phyloP scores from a whole-genome alignment of 1,140 invertebrate species.

The Diuraphis noxia region DNA sequence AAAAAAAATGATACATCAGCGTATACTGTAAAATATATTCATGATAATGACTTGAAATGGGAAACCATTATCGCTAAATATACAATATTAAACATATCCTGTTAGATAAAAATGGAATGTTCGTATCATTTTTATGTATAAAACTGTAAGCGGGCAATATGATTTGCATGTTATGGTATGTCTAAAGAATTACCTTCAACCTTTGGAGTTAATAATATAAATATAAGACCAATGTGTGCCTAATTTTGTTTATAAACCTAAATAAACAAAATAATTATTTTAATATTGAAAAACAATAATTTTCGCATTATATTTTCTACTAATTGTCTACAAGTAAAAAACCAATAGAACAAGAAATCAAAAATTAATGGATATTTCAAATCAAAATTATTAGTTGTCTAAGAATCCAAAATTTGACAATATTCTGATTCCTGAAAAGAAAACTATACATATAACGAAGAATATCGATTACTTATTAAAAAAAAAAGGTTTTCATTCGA shows the following conservation, averaged over 20 bases:
- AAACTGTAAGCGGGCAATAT: neutral
- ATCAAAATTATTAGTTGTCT: neutral
- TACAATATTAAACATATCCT: constrained; percentile 21
- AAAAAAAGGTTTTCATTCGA: neutral
- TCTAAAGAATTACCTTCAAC: neutral
- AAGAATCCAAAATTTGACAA: neutral
- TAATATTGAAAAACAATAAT: neutral
- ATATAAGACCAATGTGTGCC: neutral
- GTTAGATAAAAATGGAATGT: constrained; percentile 22
- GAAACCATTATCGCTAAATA: constrained; percentile 32
- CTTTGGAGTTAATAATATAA: neutral
- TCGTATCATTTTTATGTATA: neutral
- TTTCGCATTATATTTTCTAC: neutral
- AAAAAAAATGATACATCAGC: neutral
- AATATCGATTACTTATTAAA: neutral
- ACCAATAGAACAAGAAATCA: neutral
- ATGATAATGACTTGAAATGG: constrained; percentile 29
- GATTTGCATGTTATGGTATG: neutral
- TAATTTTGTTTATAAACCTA: neutral
- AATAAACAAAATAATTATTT: neutral
- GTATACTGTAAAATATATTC: neutral
- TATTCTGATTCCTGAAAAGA: neutral
- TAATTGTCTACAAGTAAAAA: too few species aligned
- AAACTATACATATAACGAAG: neutral
- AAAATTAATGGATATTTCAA: neutral